These are phyloP conservation scores for Solen grandis DNA, from an alignment of 1,140 invertebrate species.

Conservation along the genomic window DNA sequence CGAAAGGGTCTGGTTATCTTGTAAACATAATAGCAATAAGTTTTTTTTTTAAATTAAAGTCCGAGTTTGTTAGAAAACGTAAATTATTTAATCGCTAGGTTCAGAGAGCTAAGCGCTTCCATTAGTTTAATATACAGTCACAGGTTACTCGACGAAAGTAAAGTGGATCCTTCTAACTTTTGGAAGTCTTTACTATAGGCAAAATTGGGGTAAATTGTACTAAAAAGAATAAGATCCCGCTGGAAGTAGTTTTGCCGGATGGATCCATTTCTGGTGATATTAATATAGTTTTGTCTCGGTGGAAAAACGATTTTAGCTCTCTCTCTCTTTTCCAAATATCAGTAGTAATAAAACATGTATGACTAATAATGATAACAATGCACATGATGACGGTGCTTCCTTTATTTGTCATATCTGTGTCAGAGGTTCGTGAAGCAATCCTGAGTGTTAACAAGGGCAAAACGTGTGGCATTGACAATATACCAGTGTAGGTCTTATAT, in stretches of 20 bases:
- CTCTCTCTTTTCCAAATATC: neutral
- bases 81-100: constrained; percentile 17
- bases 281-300: neutral
- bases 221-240: constrained; percentile 5
- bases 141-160: neutral
- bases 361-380: neutral
- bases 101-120: constrained; percentile 1
- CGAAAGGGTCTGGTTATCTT: constrained; percentile 10
- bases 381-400: no score
- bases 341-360: constrained; percentile 7
- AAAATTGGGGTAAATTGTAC: constrained; percentile 5
- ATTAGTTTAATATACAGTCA: neutral
- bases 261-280: no score
- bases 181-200: constrained; percentile 26
- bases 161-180: neutral
- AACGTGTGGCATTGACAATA: no score
- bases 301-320: neutral
- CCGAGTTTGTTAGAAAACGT: neutral
- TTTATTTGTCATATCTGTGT: no score
- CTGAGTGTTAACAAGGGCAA: no score
- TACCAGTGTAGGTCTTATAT: no score
- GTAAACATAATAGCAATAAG: neutral
- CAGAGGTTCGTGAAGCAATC: no score
- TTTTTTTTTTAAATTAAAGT: constrained; percentile 7
- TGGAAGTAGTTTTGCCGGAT: no score